Conservation (phyloP, 2,113 vertebrate species). For the Myrmecobius fasciatus region DNA sequence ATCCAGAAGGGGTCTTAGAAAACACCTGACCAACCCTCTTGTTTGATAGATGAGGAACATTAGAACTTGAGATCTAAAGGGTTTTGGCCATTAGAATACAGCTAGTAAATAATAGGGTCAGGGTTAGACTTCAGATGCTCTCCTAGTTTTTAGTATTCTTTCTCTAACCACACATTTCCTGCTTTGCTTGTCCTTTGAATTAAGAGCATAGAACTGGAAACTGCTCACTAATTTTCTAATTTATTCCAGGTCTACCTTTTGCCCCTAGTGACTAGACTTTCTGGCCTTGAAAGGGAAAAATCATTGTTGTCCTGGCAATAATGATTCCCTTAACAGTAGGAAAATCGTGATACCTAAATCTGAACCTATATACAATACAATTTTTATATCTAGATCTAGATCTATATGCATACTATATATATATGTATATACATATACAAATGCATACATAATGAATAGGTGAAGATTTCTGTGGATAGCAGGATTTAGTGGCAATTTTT, state of each 20-base stretch:
- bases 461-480: constrained; percentile 58
- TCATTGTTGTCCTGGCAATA: constrained; percentile 68
- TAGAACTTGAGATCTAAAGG: background rate
- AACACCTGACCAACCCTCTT: background rate
- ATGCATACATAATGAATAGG: constrained; percentile 63
- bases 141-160: background rate
- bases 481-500: constrained; percentile 49
- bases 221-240: background rate
- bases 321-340: constrained; percentile 62
- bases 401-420: too few relatives aligned
- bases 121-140: background rate
- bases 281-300: background rate
- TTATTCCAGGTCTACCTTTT: background rate
- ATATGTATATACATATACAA: too few relatives aligned
- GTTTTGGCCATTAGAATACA: background rate
- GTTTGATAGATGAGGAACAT: background rate
- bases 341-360: constrained; percentile 76
- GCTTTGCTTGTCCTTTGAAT: background rate
- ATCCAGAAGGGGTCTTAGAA: background rate
- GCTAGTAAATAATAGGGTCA: constrained; percentile 7
- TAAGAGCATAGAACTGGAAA: background rate
- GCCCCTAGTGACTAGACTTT: background rate
- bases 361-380: constrained; percentile 55
- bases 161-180: background rate
- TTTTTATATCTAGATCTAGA: too few relatives aligned